A percentile compares a stretch with the other conserved stretches of the same genome.
These are phyloP conservation scores for Microctonus aethiopoides DNA, from an alignment of 2,888 invertebrate species.

Conservation along the genomic window DNA sequence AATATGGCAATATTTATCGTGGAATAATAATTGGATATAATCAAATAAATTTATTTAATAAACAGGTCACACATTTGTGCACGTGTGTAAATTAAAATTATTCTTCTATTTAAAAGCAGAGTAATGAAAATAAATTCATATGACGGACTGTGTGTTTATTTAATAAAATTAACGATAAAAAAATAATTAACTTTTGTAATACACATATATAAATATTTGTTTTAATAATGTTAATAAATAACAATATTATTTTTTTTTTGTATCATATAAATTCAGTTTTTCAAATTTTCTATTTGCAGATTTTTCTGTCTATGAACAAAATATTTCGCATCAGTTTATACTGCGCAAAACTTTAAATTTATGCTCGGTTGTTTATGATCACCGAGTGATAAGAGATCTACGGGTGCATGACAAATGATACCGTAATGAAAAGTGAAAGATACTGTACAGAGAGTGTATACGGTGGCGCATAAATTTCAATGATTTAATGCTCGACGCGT, in stretches of 20 bases:
- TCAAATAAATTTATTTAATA: not conserved
- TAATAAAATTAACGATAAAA: too few relatives aligned
- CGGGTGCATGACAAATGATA: constrained; percentile 66
- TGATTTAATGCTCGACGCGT: constrained; percentile 65
- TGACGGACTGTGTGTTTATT: too few relatives aligned
- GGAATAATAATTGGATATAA: too few relatives aligned
- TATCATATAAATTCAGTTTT: not conserved
- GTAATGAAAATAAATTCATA: too few relatives aligned
- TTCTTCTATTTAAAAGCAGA: too few relatives aligned
- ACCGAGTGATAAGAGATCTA: constrained; percentile 66
- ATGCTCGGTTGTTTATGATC: constrained; percentile 67
- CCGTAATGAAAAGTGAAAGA: constrained; percentile 68
- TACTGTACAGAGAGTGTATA: constrained; percentile 56
- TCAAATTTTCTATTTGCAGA: not conserved
- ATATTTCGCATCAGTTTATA: constrained; percentile 64
- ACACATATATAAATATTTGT: too few relatives aligned
- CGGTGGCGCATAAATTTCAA: constrained; percentile 66
- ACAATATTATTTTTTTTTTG: too few relatives aligned
- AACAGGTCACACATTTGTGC: too few relatives aligned
- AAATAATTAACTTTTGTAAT: too few relatives aligned
- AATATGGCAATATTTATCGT: too few relatives aligned
- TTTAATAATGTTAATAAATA: too few relatives aligned
- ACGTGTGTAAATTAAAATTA: too few relatives aligned
- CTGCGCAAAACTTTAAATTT: constrained; percentile 67
- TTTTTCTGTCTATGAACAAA: not conserved